Percentiles rank a stretch among this genome's conserved stretches.
Conservation (phyloP, 2,113 vertebrate species). For the Hylia prasina region DNA sequence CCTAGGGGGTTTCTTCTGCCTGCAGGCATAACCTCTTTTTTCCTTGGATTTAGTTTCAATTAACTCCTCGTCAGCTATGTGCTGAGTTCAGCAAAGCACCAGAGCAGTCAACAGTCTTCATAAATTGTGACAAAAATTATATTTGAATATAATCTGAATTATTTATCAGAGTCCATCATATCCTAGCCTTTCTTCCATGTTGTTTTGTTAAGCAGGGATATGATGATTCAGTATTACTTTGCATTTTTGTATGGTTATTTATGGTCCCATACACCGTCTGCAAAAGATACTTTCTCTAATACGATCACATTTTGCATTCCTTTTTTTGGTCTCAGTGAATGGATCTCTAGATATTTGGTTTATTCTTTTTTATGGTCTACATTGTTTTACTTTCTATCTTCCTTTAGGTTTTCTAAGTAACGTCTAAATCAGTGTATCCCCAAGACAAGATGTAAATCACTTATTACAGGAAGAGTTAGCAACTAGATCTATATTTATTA, state of each 20-base stretch:
- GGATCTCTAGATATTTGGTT: background rate
- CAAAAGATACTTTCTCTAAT: background rate
- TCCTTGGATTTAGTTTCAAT: conserved; percentile 41
- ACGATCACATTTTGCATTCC: background rate
- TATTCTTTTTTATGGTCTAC: background rate
- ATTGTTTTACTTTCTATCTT: background rate
- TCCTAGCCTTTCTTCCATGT: background rate
- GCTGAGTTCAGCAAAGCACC: background rate
- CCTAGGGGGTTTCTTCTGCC: conserved; percentile 13
- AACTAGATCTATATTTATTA: background rate
- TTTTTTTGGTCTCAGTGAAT: background rate
- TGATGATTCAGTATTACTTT: background rate
- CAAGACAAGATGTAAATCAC: background rate
- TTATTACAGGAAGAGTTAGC: background rate
- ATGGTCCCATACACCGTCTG: background rate
- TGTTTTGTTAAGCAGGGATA: background rate
- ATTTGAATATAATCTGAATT: background rate
- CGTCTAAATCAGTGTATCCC: background rate
- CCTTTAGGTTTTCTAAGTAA: background rate
- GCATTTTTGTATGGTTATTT: background rate
- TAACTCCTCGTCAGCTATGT: background rate
- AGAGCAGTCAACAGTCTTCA: background rate
- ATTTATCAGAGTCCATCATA: background rate
- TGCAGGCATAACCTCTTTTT: conserved; percentile 24
- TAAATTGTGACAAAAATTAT: background rate